Evolutionary conservation across 2,797 vertebrate species (phyloP).

Genomic region (Chaetodon trifasciatus): DNA sequence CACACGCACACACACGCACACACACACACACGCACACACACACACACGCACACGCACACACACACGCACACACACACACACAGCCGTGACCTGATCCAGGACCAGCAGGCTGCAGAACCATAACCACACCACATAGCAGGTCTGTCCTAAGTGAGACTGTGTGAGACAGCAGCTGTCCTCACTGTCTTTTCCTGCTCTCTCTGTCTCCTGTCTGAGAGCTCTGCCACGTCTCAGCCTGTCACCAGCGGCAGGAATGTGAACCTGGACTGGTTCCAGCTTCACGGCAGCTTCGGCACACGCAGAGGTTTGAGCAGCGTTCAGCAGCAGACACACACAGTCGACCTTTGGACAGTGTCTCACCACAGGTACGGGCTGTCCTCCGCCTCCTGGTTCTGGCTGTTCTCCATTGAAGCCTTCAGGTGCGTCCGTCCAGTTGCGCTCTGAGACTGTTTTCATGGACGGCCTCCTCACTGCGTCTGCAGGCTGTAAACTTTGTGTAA

Average conservation of each 20-base stretch:
- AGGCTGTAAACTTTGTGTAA: slow-evolving; percentile 34
- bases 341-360: slow-evolving; percentile 18
- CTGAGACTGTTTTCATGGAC: neutral
- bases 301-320: neutral
- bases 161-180: neutral
- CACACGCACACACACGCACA: no score
- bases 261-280: slow-evolving; percentile 35
- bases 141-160: neutral
- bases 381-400: slow-evolving; percentile 34
- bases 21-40: no score
- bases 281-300: slow-evolving; percentile 19
- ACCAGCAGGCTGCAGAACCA: no score
- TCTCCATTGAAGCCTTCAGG: slow-evolving; percentile 49
- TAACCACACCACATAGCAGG: neutral
- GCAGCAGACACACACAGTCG: neutral
- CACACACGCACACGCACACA: no score
- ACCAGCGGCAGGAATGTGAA: slow-evolving; percentile 52
- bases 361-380: slow-evolving; percentile 55
- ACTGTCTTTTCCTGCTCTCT: neutral
- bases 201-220: neutral
- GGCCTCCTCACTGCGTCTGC: slow-evolving; percentile 25
- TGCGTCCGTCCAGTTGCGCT: neutral
- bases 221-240: slow-evolving; percentile 69
- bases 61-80: no score
- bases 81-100: no score